A percentile compares a stretch with the other conserved stretches of the same genome.
These are phyloP conservation scores for Ernsta delagoae DNA, from an alignment of 2,888 invertebrate species.

Conservation along the genomic window DNA sequence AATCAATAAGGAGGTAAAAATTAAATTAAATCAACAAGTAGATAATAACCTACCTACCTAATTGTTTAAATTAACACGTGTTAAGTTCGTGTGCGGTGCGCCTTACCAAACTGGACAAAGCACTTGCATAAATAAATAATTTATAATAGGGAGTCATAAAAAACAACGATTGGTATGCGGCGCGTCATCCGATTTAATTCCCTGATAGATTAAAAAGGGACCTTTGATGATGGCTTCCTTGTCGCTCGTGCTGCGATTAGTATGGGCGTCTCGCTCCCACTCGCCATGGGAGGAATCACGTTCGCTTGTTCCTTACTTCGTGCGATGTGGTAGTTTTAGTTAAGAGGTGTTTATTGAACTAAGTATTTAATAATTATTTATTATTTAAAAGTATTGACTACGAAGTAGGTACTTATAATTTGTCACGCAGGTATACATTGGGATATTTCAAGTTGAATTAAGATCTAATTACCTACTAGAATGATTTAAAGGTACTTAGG, in stretches of 20 bases:
- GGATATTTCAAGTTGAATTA: no score
- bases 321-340: constrained; percentile 20
- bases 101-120: neutral
- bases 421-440: no score
- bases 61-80: neutral
- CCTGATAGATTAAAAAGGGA: constrained; percentile 52
- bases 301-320: constrained; percentile 38
- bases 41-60: no score
- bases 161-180: constrained; percentile 42
- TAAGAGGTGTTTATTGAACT: neutral
- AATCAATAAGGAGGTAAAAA: no score
- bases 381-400: no score
- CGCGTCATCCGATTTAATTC: constrained; percentile 50
- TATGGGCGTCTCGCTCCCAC: constrained; percentile 43
- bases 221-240: constrained; percentile 46
- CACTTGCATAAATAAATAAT: constrained; percentile 38
- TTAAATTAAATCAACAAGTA: no score
- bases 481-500: no score
- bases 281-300: constrained; percentile 20
- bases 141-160: constrained; percentile 37
- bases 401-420: no score
- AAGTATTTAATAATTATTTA: no score
- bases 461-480: no score
- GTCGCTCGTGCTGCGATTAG: constrained; percentile 10
- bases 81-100: neutral